Base-by-base conservation (phyloP, 2,888 invertebrate species). In the Aethes cnicana region DNA sequence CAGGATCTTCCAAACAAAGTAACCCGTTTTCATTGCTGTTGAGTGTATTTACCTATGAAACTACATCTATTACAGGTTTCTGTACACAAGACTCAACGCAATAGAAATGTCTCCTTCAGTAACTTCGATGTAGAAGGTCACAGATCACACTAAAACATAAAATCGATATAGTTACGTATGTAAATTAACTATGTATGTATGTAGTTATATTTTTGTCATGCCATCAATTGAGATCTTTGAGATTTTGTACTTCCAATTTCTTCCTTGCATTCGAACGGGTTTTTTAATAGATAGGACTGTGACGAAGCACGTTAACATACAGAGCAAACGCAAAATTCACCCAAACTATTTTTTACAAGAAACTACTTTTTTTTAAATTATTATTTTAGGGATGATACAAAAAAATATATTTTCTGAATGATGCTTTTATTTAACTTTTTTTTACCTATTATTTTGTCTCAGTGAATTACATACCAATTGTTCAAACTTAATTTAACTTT, bases 11-110 rank as follows among this genome's bases (percentile, higher is more conserved):
- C n/a, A n/a, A n/a, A n/a, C n/a, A n/a, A n/a, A n/a, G n/a, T n/a
- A n/a, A n/a, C n/a, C n/a, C n/a, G n/a, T n/a, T n/a, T n/a, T n/a
- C n/a, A n/a, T n/a, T n/a, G n/a, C n/a, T n/a, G n/a, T n/a, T n/a
- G n/a, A n/a, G n/a, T n/a, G n/a, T n/a, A 11, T 42, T 49, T 42
- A 35, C 36, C 36, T 43, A 42, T 21, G 20, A 17, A 42, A 21
- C 23, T 37, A 41, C 44, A 44, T 37, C 30, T 36, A 47, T 30
- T 37, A 30, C 36, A 50, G 36, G 37, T 36, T 44, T 23, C 30
- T 30, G 43, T 37, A 50, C 50, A 37, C 50, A 17, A 37, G 36
- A 50, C n/a, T n/a, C n/a, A 44, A 7, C 28, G 18, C 18, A 32
- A 26, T 18, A 44, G 2, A 28, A 21, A 44, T 16, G 36, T 16